Evolutionary conservation across 2,797 vertebrate species (phyloP).

Genomic region (Phylloscopus collybita): DNA sequence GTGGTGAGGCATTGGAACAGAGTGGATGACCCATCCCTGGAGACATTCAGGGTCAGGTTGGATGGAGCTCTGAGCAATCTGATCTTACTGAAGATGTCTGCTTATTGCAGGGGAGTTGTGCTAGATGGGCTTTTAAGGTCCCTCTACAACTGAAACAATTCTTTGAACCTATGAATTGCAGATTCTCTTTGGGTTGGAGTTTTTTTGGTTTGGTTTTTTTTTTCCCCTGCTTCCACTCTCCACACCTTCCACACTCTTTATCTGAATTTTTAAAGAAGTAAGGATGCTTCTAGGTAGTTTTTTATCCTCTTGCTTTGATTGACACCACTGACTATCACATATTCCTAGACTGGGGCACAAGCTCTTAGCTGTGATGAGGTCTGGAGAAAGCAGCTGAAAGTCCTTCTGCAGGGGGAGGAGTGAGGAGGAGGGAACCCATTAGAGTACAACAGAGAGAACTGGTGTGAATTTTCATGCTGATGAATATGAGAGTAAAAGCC

Average conservation of each 20-base stretch:
- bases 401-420: not conserved
- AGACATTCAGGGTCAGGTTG: not conserved
- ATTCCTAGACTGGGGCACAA: not conserved
- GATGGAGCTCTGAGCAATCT: not conserved
- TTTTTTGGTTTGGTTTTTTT: not conserved
- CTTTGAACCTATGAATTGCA: not conserved
- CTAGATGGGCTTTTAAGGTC: not conserved
- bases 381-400: conserved; percentile 4
- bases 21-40: not conserved
- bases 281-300: not conserved
- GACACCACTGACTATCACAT: not conserved
- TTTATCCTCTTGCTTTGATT: not conserved
- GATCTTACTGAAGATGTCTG: not conserved
- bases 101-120: not conserved
- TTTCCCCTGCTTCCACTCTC: rapidly evolving
- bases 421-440: not conserved
- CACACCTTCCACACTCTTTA: not conserved
- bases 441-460: not conserved
- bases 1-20: not conserved
- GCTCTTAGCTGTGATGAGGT: not conserved
- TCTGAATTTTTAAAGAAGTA: not conserved
- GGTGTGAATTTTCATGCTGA: conserved; percentile 17
- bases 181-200: not conserved
- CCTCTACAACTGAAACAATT: not conserved
- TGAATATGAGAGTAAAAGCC: conserved; percentile 9